Conservation (phyloP, 2,797 vertebrate genomes). For the Chiloscyllium punctatum region DNA sequence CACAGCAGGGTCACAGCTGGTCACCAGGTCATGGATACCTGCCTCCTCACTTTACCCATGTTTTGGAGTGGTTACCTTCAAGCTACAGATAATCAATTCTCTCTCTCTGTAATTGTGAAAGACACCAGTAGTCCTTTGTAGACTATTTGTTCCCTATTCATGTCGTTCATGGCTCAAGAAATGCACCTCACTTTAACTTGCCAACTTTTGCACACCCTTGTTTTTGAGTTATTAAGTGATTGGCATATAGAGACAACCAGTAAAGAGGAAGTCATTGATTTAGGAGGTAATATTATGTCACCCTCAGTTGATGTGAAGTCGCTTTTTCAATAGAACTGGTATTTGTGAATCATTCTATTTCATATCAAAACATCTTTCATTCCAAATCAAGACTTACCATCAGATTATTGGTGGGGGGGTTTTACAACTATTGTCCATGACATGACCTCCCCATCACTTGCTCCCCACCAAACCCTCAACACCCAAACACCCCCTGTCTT, state of each 20-base stretch:
- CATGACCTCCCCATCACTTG: background rate
- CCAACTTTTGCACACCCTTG: background rate
- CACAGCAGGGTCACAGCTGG: no score
- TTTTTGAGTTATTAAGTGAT: background rate
- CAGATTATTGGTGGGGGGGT: background rate
- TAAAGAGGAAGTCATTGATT: background rate
- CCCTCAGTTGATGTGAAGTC: background rate
- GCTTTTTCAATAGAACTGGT: background rate
- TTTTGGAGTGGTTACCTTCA: no score
- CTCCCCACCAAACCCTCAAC: background rate
- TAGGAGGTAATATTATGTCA: background rate
- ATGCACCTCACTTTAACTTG: background rate
- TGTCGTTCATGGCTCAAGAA: no score
- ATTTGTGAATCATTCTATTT: background rate
- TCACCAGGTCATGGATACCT: no score
- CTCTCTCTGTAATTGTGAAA: no score
- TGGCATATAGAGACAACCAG: background rate
- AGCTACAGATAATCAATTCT: no score
- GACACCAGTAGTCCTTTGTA: no score
- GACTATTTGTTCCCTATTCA: no score
- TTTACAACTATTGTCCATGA: background rate
- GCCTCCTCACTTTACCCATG: no score
- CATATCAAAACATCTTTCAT: background rate
- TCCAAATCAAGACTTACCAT: background rate
- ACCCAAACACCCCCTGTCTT: no score